These are phyloP conservation scores for Dolichomitus sp. DNA, from an alignment of 2,888 invertebrate species.

Conservation along the genomic window DNA sequence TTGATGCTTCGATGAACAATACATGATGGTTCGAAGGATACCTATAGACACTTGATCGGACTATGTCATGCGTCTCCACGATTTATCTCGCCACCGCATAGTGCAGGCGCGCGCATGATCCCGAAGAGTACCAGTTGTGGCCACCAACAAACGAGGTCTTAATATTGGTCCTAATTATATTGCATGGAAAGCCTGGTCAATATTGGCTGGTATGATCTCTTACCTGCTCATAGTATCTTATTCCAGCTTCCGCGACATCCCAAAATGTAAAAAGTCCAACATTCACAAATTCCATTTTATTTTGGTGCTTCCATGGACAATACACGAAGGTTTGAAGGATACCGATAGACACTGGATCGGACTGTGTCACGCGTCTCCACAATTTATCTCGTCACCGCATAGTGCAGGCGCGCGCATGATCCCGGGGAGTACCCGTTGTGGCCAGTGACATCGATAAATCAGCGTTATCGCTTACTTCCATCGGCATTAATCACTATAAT, in stretches of 20 bases:
- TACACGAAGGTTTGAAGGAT: constrained; percentile 32
- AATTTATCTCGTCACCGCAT: constrained; percentile 52
- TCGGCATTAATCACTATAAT: constrained; percentile 86
- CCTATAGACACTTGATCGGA: too few relatives aligned
- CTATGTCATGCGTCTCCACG: too few relatives aligned
- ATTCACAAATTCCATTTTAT: neutral
- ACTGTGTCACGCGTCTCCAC: constrained; percentile 28
- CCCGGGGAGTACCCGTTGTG: constrained; percentile 57
- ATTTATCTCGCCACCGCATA: too few relatives aligned
- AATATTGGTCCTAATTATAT: too few relatives aligned
- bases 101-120: too few relatives aligned
- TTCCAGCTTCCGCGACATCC: neutral
- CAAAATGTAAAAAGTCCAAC: neutral
- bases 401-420: constrained; percentile 36
- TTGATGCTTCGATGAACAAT: neutral
- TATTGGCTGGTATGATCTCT: too few relatives aligned
- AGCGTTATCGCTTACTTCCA: constrained; percentile 82
- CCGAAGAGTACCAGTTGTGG: too few relatives aligned
- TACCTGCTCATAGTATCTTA: neutral
- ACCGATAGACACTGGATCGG: constrained; percentile 18
- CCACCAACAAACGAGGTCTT: too few relatives aligned
- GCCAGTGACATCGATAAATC: constrained; percentile 85
- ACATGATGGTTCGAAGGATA: too few relatives aligned
- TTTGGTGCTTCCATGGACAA: neutral
- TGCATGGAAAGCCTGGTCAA: too few relatives aligned